Percentiles rank a stretch among this genome's conserved stretches.
Evolutionary conservation across 2,888 invertebrate species (phyloP).

Genomic region (Leucoma salicis): DNA sequence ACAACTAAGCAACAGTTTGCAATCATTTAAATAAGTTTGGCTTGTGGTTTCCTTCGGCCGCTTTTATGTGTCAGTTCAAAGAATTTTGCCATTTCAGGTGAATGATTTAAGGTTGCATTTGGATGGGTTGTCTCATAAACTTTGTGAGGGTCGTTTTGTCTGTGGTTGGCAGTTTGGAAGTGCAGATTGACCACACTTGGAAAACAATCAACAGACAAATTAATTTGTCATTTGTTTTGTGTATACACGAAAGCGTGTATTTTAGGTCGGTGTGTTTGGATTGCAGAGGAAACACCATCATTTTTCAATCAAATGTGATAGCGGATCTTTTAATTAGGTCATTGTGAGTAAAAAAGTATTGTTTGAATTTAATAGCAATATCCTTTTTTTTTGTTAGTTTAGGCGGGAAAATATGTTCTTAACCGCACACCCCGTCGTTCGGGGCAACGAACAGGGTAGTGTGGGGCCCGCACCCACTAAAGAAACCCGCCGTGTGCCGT

Average conservation of each 20-base stretch:
- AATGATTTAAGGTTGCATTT: slow-evolving; percentile 14
- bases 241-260: slow-evolving; percentile 17
- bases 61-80: background rate
- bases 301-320: too few species aligned
- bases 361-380: too few species aligned
- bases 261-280: too few species aligned
- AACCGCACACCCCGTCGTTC: too few species aligned
- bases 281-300: too few species aligned
- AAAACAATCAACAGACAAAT: slow-evolving; percentile 56
- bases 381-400: too few species aligned
- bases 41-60: slow-evolving; percentile 25
- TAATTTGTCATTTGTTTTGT: slow-evolving; percentile 37
- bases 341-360: too few species aligned
- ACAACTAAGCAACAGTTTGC: slow-evolving; percentile 39
- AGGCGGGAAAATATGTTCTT: too few species aligned
- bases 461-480: too few species aligned
- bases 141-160: slow-evolving; percentile 20
- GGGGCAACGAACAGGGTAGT: too few species aligned
- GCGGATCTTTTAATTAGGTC: too few species aligned
- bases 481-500: too few species aligned
- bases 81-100: background rate
- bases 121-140: slow-evolving; percentile 9
- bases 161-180: slow-evolving; percentile 37
- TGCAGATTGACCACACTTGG: slow-evolving; percentile 55
- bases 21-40: slow-evolving; percentile 29